Percentiles rank a stretch among this genome's conserved stretches.
phyloP scores from a whole-genome alignment of 2,797 vertebrate species.

The Enteromius anoplus region DNA sequence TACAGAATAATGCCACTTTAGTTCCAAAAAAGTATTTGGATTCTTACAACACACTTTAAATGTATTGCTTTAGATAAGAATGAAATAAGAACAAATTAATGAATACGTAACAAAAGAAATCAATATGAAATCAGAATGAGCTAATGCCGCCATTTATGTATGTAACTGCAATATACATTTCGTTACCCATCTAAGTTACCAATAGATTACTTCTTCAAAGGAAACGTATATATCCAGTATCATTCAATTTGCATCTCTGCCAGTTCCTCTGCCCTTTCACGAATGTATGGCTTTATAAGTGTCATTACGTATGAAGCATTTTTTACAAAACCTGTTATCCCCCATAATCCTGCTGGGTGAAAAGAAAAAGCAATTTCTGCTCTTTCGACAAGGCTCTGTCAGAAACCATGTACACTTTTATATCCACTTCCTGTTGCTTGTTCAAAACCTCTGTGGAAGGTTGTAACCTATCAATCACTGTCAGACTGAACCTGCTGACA shows the following conservation, averaged over 20 bases:
- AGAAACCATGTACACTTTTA: conserved; percentile 41
- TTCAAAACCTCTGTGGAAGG: conserved; percentile 42
- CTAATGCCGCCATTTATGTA: not conserved
- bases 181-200: not conserved
- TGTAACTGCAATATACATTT: not conserved
- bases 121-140: conserved; percentile 8
- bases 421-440: conserved; percentile 44
- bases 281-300: conserved; percentile 30
- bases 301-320: conserved; percentile 42
- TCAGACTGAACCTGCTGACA: conserved; percentile 16
- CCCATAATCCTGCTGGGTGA: conserved; percentile 49
- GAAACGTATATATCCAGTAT: conserved; percentile 17
- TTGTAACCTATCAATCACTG: conserved; percentile 57
- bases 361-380: conserved; percentile 33
- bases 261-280: conserved; percentile 14
- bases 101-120: not conserved
- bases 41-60: not conserved
- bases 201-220: conserved; percentile 6
- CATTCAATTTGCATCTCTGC: conserved; percentile 28
- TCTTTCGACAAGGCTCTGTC: conserved; percentile 43
- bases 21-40: not conserved
- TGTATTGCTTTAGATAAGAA: not conserved
- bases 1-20: not conserved
- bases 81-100: not conserved
- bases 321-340: conserved; percentile 49